These are phyloP conservation scores for Hoplias malabaricus DNA, from an alignment of 2,113 vertebrate species.

Conservation along the genomic window DNA sequence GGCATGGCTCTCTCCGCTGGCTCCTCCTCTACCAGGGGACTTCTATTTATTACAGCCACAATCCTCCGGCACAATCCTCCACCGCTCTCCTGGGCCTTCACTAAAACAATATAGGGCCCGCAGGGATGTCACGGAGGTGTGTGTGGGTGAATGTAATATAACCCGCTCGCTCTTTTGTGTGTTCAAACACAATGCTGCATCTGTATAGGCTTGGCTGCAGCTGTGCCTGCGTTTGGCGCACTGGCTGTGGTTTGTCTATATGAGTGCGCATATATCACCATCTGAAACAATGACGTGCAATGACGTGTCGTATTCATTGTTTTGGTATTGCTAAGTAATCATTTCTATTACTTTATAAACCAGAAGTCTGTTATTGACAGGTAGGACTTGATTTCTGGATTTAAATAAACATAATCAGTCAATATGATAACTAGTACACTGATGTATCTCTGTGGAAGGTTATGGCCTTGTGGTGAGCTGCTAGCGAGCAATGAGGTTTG, in stretches of 20 bases:
- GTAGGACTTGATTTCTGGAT: no score
- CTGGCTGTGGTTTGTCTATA: neutral
- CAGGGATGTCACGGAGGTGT: slow-evolving; percentile 31
- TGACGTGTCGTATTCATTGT: no score
- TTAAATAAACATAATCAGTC: no score
- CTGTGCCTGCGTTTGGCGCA: slow-evolving; percentile 9
- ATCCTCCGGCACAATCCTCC: slow-evolving; percentile 1
- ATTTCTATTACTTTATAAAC: no score
- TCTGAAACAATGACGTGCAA: no score
- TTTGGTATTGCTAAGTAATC: no score
- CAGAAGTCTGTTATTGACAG: no score
- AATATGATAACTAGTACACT: no score
- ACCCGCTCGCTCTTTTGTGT: slow-evolving; percentile 2
- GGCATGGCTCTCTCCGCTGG: slow-evolving; percentile 3
- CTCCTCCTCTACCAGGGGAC: slow-evolving; percentile 33
- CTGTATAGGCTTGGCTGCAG: slow-evolving; percentile 20
- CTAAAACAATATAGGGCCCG: slow-evolving; percentile 28
- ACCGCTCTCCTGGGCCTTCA: slow-evolving; percentile 13
- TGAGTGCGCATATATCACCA: no score
- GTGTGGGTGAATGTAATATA: slow-evolving; percentile 30
- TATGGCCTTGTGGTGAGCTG: no score
- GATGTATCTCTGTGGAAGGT: no score
- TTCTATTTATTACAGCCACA: slow-evolving; percentile 40
- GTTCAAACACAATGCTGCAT: slow-evolving; percentile 3
- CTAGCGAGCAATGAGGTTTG: no score